phyloP scores from a whole-genome alignment of 2,797 vertebrate species.

The Kryptopterus vitreolus region DNA sequence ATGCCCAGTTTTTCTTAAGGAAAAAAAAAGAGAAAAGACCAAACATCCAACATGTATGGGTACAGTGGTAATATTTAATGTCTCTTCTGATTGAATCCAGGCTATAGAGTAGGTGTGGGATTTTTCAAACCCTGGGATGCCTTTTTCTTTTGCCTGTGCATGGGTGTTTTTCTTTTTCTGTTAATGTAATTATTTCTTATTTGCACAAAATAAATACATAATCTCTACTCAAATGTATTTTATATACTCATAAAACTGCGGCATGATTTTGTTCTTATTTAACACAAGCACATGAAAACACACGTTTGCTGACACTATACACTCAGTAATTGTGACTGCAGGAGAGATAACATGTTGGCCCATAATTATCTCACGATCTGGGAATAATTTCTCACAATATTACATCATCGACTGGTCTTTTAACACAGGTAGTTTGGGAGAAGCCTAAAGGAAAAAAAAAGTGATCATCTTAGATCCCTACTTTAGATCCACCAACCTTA shows the following conservation, averaged over 20 bases:
- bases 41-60: slow-evolving; percentile 9
- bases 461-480: too few relatives aligned
- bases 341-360: not conserved
- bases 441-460: too few relatives aligned
- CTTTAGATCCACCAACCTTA: not conserved
- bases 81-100: slow-evolving; percentile 39
- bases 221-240: slow-evolving; percentile 8
- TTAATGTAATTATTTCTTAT: slow-evolving; percentile 49
- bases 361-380: not conserved
- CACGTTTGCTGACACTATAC: too few relatives aligned
- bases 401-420: not conserved
- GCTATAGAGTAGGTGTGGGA: slow-evolving; percentile 27
- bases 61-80: not conserved
- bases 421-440: not conserved
- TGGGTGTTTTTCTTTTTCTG: slow-evolving; percentile 46
- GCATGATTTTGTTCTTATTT: not conserved
- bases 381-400: not conserved
- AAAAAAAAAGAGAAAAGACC: not conserved
- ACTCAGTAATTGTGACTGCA: too few relatives aligned
- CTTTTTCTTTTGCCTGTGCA: slow-evolving; percentile 47
- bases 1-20: slow-evolving; percentile 14
- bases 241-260: not conserved
- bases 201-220: slow-evolving; percentile 54
- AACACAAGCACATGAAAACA: not conserved
- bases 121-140: slow-evolving; percentile 32